Evolutionary conservation across 64 coral and sea anemone genomes (phyloP).

Genomic region (Orbicella faveolata): DNA sequence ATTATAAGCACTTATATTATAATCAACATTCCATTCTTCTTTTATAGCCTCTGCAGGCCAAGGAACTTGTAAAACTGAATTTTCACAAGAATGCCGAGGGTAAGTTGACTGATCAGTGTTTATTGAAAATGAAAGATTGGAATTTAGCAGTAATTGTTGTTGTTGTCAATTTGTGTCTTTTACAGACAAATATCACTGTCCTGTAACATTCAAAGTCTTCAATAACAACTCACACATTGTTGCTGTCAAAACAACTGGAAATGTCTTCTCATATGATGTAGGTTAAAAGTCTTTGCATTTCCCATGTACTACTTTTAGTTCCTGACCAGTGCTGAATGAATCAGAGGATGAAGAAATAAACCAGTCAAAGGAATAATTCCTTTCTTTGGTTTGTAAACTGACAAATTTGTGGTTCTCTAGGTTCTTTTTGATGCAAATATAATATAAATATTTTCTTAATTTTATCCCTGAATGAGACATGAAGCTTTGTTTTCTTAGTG

Average conservation of each 20-base stretch:
- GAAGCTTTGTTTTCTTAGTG: too few species aligned
- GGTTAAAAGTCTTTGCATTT: not conserved
- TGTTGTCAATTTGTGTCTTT: not conserved
- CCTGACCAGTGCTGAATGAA: too few species aligned
- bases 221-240: constrained; percentile 89
- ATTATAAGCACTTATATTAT: too few species aligned
- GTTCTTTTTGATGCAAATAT: too few species aligned
- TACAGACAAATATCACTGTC: constrained; percentile 90
- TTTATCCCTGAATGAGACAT: too few species aligned
- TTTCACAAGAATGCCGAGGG: constrained; percentile 99
- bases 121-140: not conserved
- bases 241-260: constrained; percentile 81
- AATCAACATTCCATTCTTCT: not conserved
- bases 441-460: too few species aligned
- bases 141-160: not conserved
- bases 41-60: constrained; percentile 81
- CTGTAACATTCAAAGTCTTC: constrained; percentile 97
- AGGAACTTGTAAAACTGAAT: constrained; percentile 81
- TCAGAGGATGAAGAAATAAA: too few species aligned
- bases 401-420: too few species aligned
- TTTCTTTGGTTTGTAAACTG: too few species aligned
- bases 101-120: not conserved
- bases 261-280: constrained; percentile 89
- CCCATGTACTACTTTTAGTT: not conserved
- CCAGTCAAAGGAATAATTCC: too few species aligned